Base-by-base conservation (phyloP, 1,140 invertebrate genomes). In the Lutraria rhynchaena region DNA sequence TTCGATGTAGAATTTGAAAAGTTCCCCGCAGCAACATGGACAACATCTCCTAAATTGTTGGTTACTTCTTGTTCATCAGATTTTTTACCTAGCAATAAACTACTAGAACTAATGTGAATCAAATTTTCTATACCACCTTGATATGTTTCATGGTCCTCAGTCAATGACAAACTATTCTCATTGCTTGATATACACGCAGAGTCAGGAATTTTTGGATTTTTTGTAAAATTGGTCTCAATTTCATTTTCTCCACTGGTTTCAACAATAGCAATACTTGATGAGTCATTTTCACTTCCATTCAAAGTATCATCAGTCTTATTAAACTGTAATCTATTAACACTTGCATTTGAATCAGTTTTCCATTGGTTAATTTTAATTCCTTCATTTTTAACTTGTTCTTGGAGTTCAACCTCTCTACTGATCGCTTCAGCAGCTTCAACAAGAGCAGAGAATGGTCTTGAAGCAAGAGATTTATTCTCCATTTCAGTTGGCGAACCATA, bases 401-500 rank as follows among this genome's bases (percentile, higher is more conserved):
- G 61, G 19, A 77, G 31, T 31, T 65, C 78, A 7, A 74, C 78
- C 19, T 57, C 70, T 37, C 78, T 17, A 31, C 78, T 81, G 7
- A 81, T 61, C 15, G 70, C 78, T 65, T 81, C 78, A 19, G 78
- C 78, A 35, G 78, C 78, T 71, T 81, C 78, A 51, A 81, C 78
- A 7, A 81, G 49, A 0, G 78, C 78, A n/a, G 69, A 65, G 57
- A 81, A 81, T 41, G 78, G 69, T 53, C 67, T 61, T 44, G 58
- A 71, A 15, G 22, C 67, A 9, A 57, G 63, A 19, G 65, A 24
- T 35, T 63, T 44, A 1, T 61, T 63, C 19, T 33, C 17, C 3
- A 65, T 46, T 24, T 44, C 41, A 55, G 58, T 55, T 9, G 71
- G 22, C 15, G 67, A 58, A 31, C 69, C 78, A 81, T 71, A 81